Evolutionary conservation across 2,888 invertebrate genomes (phyloP).

Genomic region (Slavum lentiscoides): DNA sequence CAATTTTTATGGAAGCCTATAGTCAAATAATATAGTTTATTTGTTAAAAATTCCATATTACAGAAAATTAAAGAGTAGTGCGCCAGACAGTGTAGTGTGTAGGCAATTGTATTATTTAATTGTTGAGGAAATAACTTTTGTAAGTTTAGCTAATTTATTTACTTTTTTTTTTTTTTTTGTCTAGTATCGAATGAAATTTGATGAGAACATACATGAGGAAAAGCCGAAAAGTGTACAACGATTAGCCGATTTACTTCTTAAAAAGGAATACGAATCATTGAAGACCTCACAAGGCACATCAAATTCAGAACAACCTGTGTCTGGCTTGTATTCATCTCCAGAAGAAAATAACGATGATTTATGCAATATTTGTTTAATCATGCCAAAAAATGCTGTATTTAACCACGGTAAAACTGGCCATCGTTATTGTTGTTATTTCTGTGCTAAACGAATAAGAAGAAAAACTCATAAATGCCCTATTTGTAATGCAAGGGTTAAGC

Average conservation of each 20-base stretch:
- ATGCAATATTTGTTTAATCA: slow-evolving; percentile 55
- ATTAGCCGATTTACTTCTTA: neutral
- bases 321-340: neutral
- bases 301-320: neutral
- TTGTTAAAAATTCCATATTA: too few species aligned
- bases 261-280: neutral
- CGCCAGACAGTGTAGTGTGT: too few species aligned
- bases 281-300: neutral
- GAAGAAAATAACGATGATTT: neutral
- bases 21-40: too few species aligned
- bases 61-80: too few species aligned
- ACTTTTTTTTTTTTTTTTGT: neutral
- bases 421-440: slow-evolving; percentile 56
- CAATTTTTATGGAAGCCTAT: too few species aligned
- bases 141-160: too few species aligned
- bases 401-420: slow-evolving; percentile 56
- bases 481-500: slow-evolving; percentile 56
- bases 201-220: neutral
- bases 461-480: slow-evolving; percentile 56
- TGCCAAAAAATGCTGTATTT: slow-evolving; percentile 55
- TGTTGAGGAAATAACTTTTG: neutral
- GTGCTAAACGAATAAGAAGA: slow-evolving; percentile 55
- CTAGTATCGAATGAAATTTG: slow-evolving; percentile 21
- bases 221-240: neutral
- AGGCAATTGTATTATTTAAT: too few species aligned